Evolutionary conservation across 1,140 invertebrate genomes (phyloP), one percentile per base, ranked within the genome.

Genomic region (Papilio aristodemus): DNA sequence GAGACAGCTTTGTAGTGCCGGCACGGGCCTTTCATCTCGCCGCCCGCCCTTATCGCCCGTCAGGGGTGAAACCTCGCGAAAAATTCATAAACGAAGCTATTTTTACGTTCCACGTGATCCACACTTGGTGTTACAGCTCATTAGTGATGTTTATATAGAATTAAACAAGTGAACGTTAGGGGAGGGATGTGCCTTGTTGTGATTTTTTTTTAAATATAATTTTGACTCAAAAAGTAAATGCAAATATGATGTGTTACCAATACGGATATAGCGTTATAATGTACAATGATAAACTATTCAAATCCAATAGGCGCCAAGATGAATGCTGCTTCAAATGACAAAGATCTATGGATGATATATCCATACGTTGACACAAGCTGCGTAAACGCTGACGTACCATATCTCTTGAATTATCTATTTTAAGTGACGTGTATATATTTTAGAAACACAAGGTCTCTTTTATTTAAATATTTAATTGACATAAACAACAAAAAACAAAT

Each of bases 1-100:
- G 62, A 64, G 62, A 64, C 62, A 64, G 62, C 62, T 64, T 64
- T 64, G 62, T 64, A 64, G 62, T 41, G 62, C 62, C 62, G 37
- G 62, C 37, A 17, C 43, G 62, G 62, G 62, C 22, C 62, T 64
- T 64, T 64, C 62, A 64, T 64, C 62, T 43, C 62, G 62, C 62
- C 62, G 62, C 62, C 19, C 62, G 62, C 62, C 62, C 62, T 64
- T 41, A 19, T n/a, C 37, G 13, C 37, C 5, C 62, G 19, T 22
- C 39, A 43, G 62, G 62, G 62, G 38, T 64, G 62, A 41, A 41
- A 10, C 39, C 19, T 62, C 36, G 59, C 59, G 36, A 62, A 38
- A 62, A 62, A 62, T 62, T 62, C 32, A 39, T 62, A 62, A 62
- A 62, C 59, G 59, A 36, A 62, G 59, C 59, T 62, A 62, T 62